Evolutionary conservation across 2,797 vertebrate genomes (phyloP).

Genomic region (Emys orbicularis): DNA sequence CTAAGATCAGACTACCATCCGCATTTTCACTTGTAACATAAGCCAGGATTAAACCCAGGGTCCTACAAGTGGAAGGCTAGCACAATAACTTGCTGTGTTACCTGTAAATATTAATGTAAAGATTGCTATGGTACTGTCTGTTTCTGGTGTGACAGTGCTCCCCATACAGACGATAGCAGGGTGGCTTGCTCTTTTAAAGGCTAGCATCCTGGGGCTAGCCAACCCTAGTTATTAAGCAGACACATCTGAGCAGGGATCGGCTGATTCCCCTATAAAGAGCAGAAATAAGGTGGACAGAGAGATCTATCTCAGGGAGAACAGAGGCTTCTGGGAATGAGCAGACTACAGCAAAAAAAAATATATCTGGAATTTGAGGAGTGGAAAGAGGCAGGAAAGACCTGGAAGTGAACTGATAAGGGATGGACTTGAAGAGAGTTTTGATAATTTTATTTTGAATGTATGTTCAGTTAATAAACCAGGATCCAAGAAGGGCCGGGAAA

Average conservation of each 20-base stretch:
- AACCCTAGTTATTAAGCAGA: too few species aligned
- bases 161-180: not conserved
- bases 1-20: not conserved
- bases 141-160: not conserved
- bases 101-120: fast-evolving
- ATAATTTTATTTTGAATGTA: too few species aligned
- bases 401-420: too few species aligned
- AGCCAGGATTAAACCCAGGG: not conserved
- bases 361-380: too few species aligned
- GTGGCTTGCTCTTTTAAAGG: not conserved
- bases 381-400: too few species aligned
- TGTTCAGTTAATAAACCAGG: not conserved
- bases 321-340: too few species aligned
- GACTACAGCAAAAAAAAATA: too few species aligned
- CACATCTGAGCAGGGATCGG: too few species aligned
- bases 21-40: not conserved
- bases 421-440: too few species aligned
- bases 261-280: too few species aligned
- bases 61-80: not conserved
- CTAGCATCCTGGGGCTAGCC: not conserved
- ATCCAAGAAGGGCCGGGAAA: not conserved
- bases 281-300: too few species aligned
- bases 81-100: not conserved
- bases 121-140: not conserved
- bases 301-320: too few species aligned